These are phyloP conservation scores for Hydrophis major DNA, from an alignment of 2,797 vertebrate species.

Conservation along the genomic window DNA sequence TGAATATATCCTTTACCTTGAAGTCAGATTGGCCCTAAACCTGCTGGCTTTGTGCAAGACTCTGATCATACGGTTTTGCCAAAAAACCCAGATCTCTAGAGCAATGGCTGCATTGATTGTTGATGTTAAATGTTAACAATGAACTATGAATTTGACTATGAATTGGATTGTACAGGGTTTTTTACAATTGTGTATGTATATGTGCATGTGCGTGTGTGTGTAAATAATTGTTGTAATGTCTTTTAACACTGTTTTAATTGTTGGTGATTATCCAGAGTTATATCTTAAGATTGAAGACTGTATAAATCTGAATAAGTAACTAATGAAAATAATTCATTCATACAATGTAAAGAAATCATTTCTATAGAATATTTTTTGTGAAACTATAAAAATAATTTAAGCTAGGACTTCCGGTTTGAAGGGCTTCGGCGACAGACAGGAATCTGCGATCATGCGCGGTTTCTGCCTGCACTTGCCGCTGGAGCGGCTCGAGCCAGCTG, in stretches of 20 bases:
- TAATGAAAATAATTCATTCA: background rate
- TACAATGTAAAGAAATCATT: background rate
- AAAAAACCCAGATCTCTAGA: background rate
- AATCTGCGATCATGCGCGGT: too few relatives aligned
- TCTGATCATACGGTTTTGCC: background rate
- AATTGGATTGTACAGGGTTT: background rate
- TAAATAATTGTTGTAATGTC: background rate
- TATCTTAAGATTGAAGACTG: background rate
- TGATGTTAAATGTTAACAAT: background rate
- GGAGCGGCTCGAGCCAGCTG: too few relatives aligned
- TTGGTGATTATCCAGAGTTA: background rate
- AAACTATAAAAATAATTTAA: background rate
- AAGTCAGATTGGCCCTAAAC: background rate
- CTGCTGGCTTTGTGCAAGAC: background rate
- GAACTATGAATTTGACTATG: background rate
- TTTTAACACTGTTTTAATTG: background rate
- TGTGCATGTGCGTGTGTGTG: background rate
- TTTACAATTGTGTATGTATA: too few relatives aligned
- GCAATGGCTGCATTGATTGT: background rate
- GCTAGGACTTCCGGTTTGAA: too few relatives aligned
- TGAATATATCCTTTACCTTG: background rate
- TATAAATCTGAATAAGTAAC: background rate
- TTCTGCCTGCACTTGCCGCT: too few relatives aligned
- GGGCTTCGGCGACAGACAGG: too few relatives aligned
- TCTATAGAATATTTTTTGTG: background rate